A percentile compares a stretch with the other conserved stretches of the same genome.
Conservation (phyloP, 1,140 invertebrate species). For the Lordiphosa mommai region DNA sequence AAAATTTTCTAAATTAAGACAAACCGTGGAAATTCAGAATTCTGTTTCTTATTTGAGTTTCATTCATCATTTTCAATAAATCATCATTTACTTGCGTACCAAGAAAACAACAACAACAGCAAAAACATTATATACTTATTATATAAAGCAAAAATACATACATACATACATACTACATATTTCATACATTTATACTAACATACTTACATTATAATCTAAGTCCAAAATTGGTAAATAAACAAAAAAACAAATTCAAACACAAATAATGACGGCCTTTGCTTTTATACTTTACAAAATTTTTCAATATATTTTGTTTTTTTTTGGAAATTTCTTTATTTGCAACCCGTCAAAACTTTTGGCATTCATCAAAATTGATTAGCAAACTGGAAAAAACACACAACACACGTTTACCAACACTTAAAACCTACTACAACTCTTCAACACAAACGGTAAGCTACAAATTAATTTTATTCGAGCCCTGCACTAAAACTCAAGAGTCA, state of each 20-base stretch:
- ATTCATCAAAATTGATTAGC: conserved; percentile 48
- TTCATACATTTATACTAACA: conserved; percentile 78
- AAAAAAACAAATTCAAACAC: conserved; percentile 28
- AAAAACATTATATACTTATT: conserved; percentile 33
- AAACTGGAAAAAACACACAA: conserved; percentile 42
- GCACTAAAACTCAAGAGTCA: too few relatives aligned
- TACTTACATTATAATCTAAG: conserved; percentile 66
- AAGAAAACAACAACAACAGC: conserved; percentile 32
- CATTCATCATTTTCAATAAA: conserved; percentile 22
- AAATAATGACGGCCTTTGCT: conserved; percentile 50
- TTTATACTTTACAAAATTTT: conserved; percentile 65
- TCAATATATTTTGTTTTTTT: conserved; percentile 28
- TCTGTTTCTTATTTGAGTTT: conserved; percentile 43
- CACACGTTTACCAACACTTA: conserved; percentile 22
- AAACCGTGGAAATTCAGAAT: conserved; percentile 63
- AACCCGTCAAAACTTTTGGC: conserved; percentile 33
- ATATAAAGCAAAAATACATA: conserved; percentile 46
- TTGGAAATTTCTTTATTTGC: conserved; percentile 25
- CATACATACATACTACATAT: conserved; percentile 52
- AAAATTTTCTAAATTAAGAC: conserved; percentile 47
- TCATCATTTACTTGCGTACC: conserved; percentile 48
- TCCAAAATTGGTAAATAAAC: conserved; percentile 75
- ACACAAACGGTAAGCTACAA: conserved; percentile 37
- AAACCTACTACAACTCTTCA: background rate
- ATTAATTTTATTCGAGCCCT: background rate